These are phyloP conservation scores for Achroia grisella DNA, from an alignment of 1,140 invertebrate genomes.

Conservation along the genomic window DNA sequence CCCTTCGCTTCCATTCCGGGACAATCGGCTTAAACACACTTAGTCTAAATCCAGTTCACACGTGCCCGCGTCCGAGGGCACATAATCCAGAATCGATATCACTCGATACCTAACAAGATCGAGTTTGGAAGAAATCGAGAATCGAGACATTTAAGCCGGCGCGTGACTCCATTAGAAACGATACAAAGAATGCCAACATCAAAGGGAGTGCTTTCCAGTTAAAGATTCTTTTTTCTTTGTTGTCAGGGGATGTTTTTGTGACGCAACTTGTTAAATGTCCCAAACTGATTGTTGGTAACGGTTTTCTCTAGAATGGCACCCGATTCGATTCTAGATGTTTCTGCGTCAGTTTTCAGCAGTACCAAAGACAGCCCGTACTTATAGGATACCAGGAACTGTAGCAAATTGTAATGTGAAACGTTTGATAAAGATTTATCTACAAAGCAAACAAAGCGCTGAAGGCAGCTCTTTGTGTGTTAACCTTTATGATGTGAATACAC, in stretches of 20 bases:
- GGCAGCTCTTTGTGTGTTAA: too few relatives aligned
- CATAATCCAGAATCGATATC: slow-evolving; percentile 39
- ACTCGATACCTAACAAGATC: slow-evolving; percentile 42
- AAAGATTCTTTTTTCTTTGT: too few relatives aligned
- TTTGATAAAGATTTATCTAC: too few relatives aligned
- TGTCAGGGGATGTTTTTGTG: slow-evolving; percentile 9
- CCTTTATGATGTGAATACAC: too few relatives aligned
- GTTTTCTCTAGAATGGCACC: not conserved
- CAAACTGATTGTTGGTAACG: slow-evolving; percentile 30
- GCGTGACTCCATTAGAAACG: slow-evolving; percentile 52
- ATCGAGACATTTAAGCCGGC: slow-evolving; percentile 49
- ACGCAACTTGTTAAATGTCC: slow-evolving; percentile 37
- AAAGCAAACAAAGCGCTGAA: too few relatives aligned
- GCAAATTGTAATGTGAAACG: too few relatives aligned
- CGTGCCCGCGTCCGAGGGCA: slow-evolving; percentile 14
- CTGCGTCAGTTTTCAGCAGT: too few relatives aligned
- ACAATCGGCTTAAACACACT: slow-evolving; percentile 10
- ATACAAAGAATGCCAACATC: slow-evolving; percentile 34
- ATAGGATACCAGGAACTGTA: too few relatives aligned
- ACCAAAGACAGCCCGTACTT: too few relatives aligned
- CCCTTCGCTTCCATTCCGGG: not conserved
- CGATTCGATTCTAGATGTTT: too few relatives aligned
- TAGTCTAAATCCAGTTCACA: slow-evolving; percentile 16
- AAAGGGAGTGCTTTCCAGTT: slow-evolving; percentile 21
- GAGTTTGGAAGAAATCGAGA: slow-evolving; percentile 26